Evolutionary conservation across 1,140 invertebrate genomes (phyloP).

Genomic region (Archegozetes longisetosus): DNA sequence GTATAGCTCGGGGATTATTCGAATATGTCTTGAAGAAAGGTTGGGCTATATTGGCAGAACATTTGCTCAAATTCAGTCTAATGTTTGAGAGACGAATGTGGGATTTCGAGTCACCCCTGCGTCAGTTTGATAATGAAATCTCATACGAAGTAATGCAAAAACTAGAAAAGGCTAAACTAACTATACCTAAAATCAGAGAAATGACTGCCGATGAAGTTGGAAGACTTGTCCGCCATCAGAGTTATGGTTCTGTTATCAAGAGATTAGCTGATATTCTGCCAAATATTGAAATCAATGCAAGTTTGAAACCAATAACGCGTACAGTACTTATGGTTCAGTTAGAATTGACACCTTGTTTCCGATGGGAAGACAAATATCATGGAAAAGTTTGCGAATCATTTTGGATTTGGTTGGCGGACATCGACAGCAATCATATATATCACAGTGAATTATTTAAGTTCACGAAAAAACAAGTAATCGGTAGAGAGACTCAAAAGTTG

Average conservation of each 20-base stretch:
- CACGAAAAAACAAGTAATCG: slow-evolving; percentile 63
- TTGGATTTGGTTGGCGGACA: slow-evolving; percentile 97
- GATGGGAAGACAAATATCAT: slow-evolving; percentile 76
- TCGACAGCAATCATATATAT: slow-evolving; percentile 78
- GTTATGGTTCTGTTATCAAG: slow-evolving; percentile 50
- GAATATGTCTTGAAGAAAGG: slow-evolving; percentile 79
- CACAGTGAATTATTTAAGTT: slow-evolving; percentile 86
- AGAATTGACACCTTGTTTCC: slow-evolving; percentile 63
- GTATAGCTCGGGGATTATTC: slow-evolving; percentile 81
- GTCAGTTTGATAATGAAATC: slow-evolving; percentile 48
- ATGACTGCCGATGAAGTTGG: slow-evolving; percentile 33
- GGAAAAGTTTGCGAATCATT: slow-evolving; percentile 75
- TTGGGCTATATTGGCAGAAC: slow-evolving; percentile 67
- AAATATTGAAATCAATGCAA: slow-evolving; percentile 57
- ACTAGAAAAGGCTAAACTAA: slow-evolving; percentile 27
- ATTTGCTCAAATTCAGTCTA: slow-evolving; percentile 62
- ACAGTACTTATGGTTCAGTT: slow-evolving; percentile 69
- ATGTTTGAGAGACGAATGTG: slow-evolving; percentile 79
- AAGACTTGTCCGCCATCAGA: slow-evolving; percentile 15
- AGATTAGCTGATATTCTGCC: slow-evolving; percentile 73
- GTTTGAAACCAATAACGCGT: slow-evolving; percentile 71
- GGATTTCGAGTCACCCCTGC: slow-evolving; percentile 66
- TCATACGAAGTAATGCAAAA: slow-evolving; percentile 29
- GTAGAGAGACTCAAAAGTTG: slow-evolving; percentile 57
- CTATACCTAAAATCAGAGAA: slow-evolving; percentile 28